phyloP scores from a whole-genome alignment of 2,797 vertebrate species.

The Chelon labrosus region DNA sequence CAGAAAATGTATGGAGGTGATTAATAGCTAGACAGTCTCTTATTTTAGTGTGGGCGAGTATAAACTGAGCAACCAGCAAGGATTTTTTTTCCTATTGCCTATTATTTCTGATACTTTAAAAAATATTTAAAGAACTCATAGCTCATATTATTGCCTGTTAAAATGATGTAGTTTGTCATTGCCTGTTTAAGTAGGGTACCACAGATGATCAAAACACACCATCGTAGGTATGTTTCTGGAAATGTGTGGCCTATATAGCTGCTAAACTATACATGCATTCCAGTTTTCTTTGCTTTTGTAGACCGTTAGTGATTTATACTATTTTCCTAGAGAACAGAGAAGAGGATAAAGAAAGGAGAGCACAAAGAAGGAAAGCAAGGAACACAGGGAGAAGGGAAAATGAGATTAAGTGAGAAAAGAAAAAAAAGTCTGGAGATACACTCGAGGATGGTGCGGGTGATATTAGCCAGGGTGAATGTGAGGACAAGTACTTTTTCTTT shows the following conservation, averaged over 20 bases:
- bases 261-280: slow-evolving; percentile 5
- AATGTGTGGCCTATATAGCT: slow-evolving; percentile 5
- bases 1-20: too few species aligned
- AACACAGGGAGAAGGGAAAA: slow-evolving; percentile 29
- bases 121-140: background rate
- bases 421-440: slow-evolving; percentile 53
- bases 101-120: too few species aligned
- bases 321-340: slow-evolving; percentile 40
- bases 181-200: too few species aligned
- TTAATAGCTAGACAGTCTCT: too few species aligned
- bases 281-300: slow-evolving; percentile 15
- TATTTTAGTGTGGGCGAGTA: too few species aligned
- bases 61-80: too few species aligned
- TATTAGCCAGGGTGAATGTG: slow-evolving; percentile 80
- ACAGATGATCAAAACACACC: background rate
- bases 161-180: slow-evolving; percentile 4
- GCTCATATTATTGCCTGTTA: background rate
- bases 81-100: too few species aligned
- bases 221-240: background rate
- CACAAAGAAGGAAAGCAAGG: slow-evolving; percentile 29
- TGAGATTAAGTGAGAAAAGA: slow-evolving; percentile 55
- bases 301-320: slow-evolving; percentile 25
- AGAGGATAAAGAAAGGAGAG: slow-evolving; percentile 32
- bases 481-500: slow-evolving; percentile 80
- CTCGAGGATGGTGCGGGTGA: slow-evolving; percentile 61